A percentile compares a stretch with the other conserved stretches of the same genome.
phyloP scores from a whole-genome alignment of 2,113 vertebrate genomes.

The Eurystomus gularis region DNA sequence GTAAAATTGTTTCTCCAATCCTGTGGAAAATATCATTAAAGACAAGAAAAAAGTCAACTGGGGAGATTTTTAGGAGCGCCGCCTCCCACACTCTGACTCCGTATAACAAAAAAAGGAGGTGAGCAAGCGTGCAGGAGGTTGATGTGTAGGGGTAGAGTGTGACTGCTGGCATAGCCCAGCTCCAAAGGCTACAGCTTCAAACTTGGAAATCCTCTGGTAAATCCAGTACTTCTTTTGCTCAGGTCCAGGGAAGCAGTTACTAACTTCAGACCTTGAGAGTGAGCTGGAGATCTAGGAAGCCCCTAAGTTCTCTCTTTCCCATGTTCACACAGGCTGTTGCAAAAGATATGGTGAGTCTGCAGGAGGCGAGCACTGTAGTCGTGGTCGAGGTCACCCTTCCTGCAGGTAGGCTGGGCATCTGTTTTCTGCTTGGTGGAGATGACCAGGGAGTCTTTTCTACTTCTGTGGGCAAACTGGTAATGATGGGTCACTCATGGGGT shows the following conservation, averaged over 20 bases:
- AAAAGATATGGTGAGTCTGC: conserved; percentile 3
- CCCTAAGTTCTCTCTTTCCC: not conserved
- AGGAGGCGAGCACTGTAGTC: conserved; percentile 43
- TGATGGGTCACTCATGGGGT: not conserved
- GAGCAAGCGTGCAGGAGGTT: not conserved
- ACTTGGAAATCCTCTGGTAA: not conserved
- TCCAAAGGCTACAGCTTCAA: not conserved
- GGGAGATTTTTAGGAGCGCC: not conserved
- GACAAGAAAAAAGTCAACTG: not conserved
- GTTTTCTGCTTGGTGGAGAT: not conserved
- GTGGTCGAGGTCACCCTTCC: not conserved
- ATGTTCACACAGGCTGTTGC: conserved; percentile 33
- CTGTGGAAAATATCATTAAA: not conserved
- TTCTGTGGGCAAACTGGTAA: not conserved
- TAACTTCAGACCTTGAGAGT: not conserved
- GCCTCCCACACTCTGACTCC: not conserved
- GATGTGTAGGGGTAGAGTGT: not conserved
- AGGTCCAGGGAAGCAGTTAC: not conserved
- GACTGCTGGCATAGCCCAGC: not conserved
- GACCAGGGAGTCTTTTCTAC: not conserved
- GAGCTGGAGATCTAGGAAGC: not conserved
- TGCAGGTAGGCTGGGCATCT: conserved; percentile 12
- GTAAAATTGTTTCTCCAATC: not conserved
- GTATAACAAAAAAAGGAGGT: not conserved
- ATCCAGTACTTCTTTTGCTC: not conserved